Evolutionary conservation across 2,888 invertebrate species (phyloP), one percentile per base, ranked within the genome.

Genomic region (Sylvicola cinctus): DNA sequence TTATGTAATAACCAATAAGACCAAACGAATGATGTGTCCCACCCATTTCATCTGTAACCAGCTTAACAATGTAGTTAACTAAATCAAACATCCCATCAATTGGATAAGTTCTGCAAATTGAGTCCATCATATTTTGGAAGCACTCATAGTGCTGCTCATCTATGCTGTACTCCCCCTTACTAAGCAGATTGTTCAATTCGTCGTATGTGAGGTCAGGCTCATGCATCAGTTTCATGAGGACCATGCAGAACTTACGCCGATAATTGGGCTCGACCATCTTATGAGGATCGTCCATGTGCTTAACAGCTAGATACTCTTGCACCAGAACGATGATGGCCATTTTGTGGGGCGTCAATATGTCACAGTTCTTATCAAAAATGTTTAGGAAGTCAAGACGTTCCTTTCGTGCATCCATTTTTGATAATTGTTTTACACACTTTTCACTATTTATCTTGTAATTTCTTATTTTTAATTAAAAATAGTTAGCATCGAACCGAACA

Each of bases 231-330:
- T 81, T 79, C 12, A 87, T 60, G 20, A 81, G 66, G 5, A 79
- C 63, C 54, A 83, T 72, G 56, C 83, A 80, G 52, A 87, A 83
- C 49, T 79, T 74, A 44, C 79, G 71, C 36, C 78, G 64, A 41
- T 73, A 66, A 48, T 66, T 67, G 13, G 74, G 65, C 35, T 64
- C 61, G 4, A 13, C n/a, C 6, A 7, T 4, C 10, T 28, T n/a
- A 6, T 5, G 12, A 5, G 14, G 14, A 16, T n/a, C 31, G 15
- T 25, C 13, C n/a, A 23, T 27, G 14, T 55, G 54, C 54, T 67
- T 67, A 44, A 74, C 62, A 44, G 70, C 58, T 33, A 77, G 71
- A 59, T 77, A 83, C 50, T 77, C 74, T 45, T 74, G 67, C 29
- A 83, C 75, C 46, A 84, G 64, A 36, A 79, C 67, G 4, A 79